phyloP scores from a whole-genome alignment of 1,140 invertebrate genomes.

The Harlomillsia oculata region DNA sequence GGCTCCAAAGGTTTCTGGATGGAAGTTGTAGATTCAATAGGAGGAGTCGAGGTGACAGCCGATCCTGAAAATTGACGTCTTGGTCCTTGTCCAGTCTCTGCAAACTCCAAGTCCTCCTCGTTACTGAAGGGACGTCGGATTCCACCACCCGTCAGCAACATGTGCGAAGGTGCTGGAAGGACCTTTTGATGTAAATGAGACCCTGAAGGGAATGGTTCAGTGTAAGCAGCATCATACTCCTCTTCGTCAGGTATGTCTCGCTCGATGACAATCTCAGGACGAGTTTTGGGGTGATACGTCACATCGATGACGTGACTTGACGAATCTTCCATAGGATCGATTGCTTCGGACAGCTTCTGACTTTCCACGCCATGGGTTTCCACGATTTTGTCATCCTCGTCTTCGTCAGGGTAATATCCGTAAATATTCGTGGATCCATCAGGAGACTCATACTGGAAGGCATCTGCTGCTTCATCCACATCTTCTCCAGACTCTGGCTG shows the following conservation, averaged over 20 bases:
- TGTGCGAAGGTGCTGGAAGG: neutral
- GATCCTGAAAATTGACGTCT: neutral
- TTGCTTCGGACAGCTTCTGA: neutral
- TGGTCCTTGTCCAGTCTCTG: constrained; percentile 4
- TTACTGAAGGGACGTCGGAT: constrained; percentile 10
- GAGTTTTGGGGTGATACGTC: constrained; percentile 16
- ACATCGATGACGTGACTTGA: constrained; percentile 33
- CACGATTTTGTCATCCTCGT: constrained; percentile 12
- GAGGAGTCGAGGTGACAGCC: no score
- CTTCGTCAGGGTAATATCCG: constrained; percentile 30
- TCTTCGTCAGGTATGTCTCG: constrained; percentile 3
- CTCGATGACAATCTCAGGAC: constrained; percentile 30
- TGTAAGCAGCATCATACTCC: neutral
- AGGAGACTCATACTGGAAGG: constrained; percentile 6
- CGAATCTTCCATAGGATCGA: neutral
- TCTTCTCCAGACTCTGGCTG: neutral
- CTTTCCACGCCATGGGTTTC: constrained; percentile 11
- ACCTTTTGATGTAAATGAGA: constrained; percentile 8
- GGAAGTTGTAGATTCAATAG: no score
- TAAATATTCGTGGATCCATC: constrained; percentile 19
- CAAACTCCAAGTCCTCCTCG: constrained; percentile 15
- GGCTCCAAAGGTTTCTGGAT: no score
- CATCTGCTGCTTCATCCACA: neutral
- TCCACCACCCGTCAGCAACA: constrained; percentile 5
- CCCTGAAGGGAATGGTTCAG: neutral